Evolutionary conservation across 2,113 vertebrate genomes (phyloP).

Genomic region (Vicugna pacos): DNA sequence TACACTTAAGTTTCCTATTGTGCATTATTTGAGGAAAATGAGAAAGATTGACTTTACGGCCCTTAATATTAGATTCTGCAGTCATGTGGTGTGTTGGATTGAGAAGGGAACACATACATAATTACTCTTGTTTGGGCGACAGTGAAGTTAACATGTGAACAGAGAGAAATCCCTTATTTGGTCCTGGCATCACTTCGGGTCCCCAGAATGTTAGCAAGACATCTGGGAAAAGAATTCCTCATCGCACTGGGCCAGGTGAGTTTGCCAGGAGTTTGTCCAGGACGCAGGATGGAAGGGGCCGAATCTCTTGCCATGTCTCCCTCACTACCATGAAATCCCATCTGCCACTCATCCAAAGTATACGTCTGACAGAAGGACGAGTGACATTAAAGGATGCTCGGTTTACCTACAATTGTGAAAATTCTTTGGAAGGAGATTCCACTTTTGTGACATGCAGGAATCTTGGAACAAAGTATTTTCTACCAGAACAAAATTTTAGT

Average conservation of each 20-base stretch:
- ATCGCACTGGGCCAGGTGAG: background rate
- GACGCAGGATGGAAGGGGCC: background rate
- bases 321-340: background rate
- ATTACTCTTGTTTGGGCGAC: background rate
- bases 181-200: background rate
- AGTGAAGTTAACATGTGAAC: background rate
- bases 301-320: background rate
- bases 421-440: constrained; percentile 52
- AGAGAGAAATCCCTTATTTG: background rate
- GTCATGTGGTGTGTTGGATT: background rate
- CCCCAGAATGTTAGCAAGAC: background rate
- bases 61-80: background rate
- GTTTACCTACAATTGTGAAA: background rate
- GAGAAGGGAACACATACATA: background rate
- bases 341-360: background rate
- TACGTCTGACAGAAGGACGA: background rate
- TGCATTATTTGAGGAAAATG: constrained; percentile 8
- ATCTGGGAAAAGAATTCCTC: background rate
- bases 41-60: background rate
- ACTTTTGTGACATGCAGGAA: constrained; percentile 34
- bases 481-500: constrained; percentile 48
- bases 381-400: background rate
- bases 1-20: background rate
- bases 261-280: background rate
- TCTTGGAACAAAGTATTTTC: background rate